Evolutionary conservation across 2,888 invertebrate species (phyloP).

Genomic region (Leucophenga maculata): DNA sequence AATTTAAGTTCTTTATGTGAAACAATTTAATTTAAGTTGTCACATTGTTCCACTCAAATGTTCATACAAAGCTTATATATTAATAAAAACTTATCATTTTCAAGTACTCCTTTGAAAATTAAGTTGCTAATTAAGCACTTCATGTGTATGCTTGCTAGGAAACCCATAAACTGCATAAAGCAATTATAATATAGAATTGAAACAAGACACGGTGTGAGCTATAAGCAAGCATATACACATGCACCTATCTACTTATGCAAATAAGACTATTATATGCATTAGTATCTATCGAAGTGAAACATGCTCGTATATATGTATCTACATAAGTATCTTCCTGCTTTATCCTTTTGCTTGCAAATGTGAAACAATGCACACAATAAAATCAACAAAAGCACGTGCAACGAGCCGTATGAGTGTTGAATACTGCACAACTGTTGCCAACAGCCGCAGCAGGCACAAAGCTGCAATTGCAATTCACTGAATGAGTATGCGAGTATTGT

Average conservation of each 20-base stretch:
- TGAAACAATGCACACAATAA: neutral
- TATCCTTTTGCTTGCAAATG: conserved; percentile 2
- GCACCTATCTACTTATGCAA: too few species aligned
- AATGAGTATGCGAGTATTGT: conserved; percentile 1
- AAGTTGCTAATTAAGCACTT: neutral
- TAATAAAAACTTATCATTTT: too few species aligned
- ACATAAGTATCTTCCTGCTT: neutral
- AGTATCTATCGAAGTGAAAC: neutral
- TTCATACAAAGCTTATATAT: too few species aligned
- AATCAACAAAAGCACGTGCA: conserved; percentile 52
- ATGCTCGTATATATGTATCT: neutral
- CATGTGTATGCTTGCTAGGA: neutral
- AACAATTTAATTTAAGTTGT: too few species aligned
- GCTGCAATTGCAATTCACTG: conserved; percentile 8
- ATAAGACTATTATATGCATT: too few species aligned
- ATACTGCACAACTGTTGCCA: conserved; percentile 34
- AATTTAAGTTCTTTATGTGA: too few species aligned
- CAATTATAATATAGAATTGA: neutral
- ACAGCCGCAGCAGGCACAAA: neutral
- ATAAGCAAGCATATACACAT: neutral
- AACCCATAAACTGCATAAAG: neutral
- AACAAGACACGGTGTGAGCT: neutral
- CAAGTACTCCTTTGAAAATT: neutral
- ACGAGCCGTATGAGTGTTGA: conserved; percentile 65
- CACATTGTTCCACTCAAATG: too few species aligned